These are phyloP conservation scores for Pimephales promelas DNA, from an alignment of 2,113 vertebrate genomes.

Conservation along the genomic window DNA sequence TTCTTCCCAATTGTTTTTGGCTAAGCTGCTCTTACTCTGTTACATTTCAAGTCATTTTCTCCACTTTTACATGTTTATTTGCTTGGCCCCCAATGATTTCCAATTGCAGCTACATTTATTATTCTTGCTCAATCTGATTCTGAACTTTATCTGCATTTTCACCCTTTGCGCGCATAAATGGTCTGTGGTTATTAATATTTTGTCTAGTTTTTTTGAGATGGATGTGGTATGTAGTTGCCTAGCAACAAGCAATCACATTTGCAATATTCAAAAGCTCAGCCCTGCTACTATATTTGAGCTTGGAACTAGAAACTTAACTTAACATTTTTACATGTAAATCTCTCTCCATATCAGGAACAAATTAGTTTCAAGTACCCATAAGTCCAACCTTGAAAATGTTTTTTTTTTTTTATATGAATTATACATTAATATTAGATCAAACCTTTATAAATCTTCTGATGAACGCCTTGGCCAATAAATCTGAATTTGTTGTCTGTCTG, in stretches of 20 bases:
- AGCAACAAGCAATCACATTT: neutral
- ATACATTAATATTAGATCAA: neutral
- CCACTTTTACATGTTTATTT: neutral
- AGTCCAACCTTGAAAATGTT: neutral
- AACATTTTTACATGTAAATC: neutral
- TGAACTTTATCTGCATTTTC: neutral
- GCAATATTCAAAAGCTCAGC: neutral
- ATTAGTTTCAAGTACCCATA: neutral
- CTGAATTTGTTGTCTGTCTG: neutral
- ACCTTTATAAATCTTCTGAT: neutral
- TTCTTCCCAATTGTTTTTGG: neutral
- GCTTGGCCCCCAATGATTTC: neutral
- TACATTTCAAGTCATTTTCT: neutral
- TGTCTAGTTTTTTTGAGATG: slow-evolving; percentile 9
- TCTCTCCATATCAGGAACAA: neutral
- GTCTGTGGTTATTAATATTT: neutral
- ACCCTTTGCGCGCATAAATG: neutral
- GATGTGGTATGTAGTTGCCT: slow-evolving; percentile 5
- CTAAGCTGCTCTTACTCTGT: neutral
- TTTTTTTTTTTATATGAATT: neutral
- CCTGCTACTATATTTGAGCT: neutral
- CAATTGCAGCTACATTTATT: neutral
- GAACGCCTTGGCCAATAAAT: neutral
- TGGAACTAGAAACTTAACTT: neutral
- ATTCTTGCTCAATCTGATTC: neutral